phyloP scores from a whole-genome alignment of 2,113 vertebrate species.

The Pitta sordida region DNA sequence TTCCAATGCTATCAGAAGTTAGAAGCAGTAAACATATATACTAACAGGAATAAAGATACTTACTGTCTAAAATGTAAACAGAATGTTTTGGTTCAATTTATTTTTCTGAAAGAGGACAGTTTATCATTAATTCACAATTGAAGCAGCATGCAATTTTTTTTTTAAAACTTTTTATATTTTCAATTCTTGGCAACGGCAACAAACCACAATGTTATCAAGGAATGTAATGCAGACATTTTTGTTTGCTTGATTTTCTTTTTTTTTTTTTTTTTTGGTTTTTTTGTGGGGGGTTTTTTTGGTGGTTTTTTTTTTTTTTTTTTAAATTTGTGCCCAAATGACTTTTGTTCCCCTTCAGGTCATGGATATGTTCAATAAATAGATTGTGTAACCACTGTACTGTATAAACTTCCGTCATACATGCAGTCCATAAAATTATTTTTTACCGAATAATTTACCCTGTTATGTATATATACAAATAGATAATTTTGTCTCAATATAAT shows the following conservation, averaged over 20 bases:
- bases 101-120: conserved; percentile 93
- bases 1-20: conserved; percentile 98
- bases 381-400: conserved; percentile 99
- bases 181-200: conserved; percentile 98
- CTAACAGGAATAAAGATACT: conserved; percentile 92
- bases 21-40: conserved; percentile 99
- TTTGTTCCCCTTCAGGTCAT: conserved; percentile 95
- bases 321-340: conserved; percentile 97
- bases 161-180: conserved; percentile 84
- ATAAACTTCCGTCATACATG: conserved; percentile 99
- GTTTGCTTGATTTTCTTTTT: conserved; percentile 52
- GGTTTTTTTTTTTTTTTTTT: conserved; percentile 64
- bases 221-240: conserved; percentile 88
- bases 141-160: conserved; percentile 99
- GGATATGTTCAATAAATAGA: conserved; percentile 99
- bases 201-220: conserved; percentile 96
- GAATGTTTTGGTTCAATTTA: conserved; percentile 95
- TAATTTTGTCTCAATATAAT: conserved; percentile 99
- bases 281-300: background rate
- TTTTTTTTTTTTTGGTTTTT: conserved; percentile 13
- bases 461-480: conserved; percentile 99
- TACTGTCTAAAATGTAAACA: conserved; percentile 97
- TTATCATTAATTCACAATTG: conserved; percentile 97
- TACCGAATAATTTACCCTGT: conserved; percentile 99
- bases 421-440: conserved; percentile 99